phyloP scores from a whole-genome alignment of 2,797 vertebrate genomes.

The Sebastes alutus region DNA sequence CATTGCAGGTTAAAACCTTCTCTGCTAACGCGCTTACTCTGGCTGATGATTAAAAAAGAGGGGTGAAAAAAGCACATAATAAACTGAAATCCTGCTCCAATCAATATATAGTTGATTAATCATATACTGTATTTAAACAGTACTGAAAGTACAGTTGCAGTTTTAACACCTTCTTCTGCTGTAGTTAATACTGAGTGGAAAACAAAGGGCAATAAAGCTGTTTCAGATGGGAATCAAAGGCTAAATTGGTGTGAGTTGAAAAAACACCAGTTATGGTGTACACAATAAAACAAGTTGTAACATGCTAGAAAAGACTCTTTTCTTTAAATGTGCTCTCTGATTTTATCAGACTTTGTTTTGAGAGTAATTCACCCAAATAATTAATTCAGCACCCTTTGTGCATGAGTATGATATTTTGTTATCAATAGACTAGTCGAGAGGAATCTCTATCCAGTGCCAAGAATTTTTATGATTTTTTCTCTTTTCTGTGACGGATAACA shows the following conservation, averaged over 20 bases:
- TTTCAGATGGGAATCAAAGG: conserved; percentile 7
- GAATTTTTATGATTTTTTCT: conserved; percentile 8
- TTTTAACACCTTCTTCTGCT: not conserved
- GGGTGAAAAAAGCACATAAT: not conserved
- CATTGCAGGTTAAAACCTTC: conserved; percentile 31
- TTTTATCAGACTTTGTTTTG: conserved; percentile 8
- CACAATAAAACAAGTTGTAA: not conserved
- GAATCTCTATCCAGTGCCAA: conserved; percentile 16
- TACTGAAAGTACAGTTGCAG: not conserved
- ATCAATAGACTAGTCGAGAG: not conserved
- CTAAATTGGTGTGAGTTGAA: not conserved
- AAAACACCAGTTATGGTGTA: not conserved
- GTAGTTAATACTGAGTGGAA: not conserved
- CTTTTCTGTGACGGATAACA: not conserved
- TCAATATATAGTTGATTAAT: not conserved
- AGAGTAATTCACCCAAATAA: conserved; percentile 4
- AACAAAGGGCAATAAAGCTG: not conserved
- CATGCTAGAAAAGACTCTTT: not conserved
- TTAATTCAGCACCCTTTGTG: not conserved
- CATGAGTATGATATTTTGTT: not conserved
- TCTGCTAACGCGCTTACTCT: not conserved
- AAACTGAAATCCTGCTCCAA: conserved; percentile 5
- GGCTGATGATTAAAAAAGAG: conserved; percentile 7
- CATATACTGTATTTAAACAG: not conserved
- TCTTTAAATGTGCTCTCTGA: not conserved